phyloP scores from a whole-genome alignment of 2,797 vertebrate genomes.

The Tapera naevia region DNA sequence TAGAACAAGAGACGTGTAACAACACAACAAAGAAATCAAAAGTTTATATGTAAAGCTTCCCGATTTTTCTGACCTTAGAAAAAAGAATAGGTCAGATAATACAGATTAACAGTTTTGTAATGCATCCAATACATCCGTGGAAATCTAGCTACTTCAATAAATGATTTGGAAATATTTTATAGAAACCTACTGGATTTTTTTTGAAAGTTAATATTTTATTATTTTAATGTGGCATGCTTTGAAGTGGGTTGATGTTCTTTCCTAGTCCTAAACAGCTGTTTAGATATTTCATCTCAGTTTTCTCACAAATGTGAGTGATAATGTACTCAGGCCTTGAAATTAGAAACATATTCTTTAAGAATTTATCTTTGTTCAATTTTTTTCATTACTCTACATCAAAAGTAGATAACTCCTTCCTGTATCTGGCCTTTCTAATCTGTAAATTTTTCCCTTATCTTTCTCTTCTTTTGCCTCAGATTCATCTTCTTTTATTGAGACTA shows the following conservation, averaged over 20 bases:
- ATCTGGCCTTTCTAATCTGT: background rate
- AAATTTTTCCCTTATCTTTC: background rate
- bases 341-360: background rate
- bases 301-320: background rate
- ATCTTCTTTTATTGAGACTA: background rate
- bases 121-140: fast-evolving
- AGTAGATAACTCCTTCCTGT: background rate
- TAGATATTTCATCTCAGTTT: background rate
- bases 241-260: background rate
- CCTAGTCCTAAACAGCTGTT: background rate
- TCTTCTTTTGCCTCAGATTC: background rate
- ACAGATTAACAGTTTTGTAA: background rate
- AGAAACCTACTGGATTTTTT: background rate
- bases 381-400: background rate
- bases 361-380: background rate
- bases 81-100: background rate
- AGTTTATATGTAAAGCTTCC: fast-evolving
- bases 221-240: background rate
- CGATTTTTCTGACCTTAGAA: background rate
- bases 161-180: background rate
- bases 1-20: background rate
- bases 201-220: background rate
- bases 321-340: background rate
- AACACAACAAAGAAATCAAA: background rate
- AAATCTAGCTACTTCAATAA: background rate